Evolutionary conservation across 2,797 vertebrate species (phyloP).

Genomic region (Gymnoscopelus braueri): DNA sequence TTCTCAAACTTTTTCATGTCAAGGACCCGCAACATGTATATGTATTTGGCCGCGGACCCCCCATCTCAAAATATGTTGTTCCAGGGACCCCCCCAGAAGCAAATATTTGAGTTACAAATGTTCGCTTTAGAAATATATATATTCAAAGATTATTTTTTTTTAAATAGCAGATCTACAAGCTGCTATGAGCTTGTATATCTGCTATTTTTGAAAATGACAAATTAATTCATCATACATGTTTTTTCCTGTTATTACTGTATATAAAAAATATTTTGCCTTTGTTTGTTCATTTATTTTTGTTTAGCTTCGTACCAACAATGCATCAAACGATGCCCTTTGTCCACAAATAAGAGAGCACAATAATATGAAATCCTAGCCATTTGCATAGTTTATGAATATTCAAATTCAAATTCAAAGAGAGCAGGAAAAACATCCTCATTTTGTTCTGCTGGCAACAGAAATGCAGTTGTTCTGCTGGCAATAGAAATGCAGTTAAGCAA

Average conservation of each 20-base stretch:
- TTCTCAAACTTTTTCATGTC: too few species aligned
- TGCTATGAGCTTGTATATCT: too few species aligned
- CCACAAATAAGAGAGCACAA: conserved; percentile 54
- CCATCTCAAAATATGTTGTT: too few species aligned
- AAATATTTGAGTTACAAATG: too few species aligned
- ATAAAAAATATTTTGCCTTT: too few species aligned
- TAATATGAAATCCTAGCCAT: conserved; percentile 57
- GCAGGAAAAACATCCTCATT: conserved; percentile 63
- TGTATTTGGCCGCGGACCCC: too few species aligned
- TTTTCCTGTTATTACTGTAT: conserved; percentile 24
- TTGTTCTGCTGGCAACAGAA: conserved; percentile 59
- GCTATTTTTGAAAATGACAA: conserved; percentile 35
- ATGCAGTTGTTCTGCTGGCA: conserved; percentile 57
- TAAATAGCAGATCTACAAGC: too few species aligned
- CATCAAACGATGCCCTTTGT: conserved; percentile 62
- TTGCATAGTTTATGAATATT: conserved; percentile 70
- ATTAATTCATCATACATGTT: conserved; percentile 36
- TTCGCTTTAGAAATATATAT: too few species aligned
- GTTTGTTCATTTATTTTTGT: conserved; percentile 20
- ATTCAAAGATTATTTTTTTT: too few species aligned
- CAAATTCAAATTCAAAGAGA: conserved; percentile 68
- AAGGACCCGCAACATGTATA: too few species aligned
- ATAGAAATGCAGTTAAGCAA: conserved; percentile 62
- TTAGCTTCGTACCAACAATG: conserved; percentile 40
- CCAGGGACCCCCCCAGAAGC: too few species aligned